Conservation (phyloP, 1,140 invertebrate species). For the Hirudo medicinalis region DNA sequence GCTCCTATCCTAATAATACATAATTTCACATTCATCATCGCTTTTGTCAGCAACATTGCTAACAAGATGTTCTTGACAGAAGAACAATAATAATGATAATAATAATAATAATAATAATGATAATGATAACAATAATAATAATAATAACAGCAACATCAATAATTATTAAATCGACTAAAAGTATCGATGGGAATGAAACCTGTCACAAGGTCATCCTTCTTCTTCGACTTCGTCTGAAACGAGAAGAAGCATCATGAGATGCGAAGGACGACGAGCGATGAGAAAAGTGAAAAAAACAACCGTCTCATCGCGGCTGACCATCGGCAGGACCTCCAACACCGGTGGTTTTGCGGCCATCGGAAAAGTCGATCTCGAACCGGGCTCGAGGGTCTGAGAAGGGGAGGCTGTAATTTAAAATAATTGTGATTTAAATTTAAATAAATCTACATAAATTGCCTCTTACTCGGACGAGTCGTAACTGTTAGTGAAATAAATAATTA, state of each 20-base stretch:
- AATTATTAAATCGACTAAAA: too few species aligned
- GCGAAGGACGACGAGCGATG: background rate
- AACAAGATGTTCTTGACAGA: too few species aligned
- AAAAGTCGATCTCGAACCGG: background rate
- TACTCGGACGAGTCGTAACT: too few species aligned
- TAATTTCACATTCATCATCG: too few species aligned
- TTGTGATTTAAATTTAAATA: background rate
- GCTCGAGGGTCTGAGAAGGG: background rate
- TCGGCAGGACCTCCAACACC: background rate
- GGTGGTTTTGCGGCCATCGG: background rate
- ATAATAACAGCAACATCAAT: background rate
- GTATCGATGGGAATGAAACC: too few species aligned
- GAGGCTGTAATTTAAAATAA: too few species aligned
- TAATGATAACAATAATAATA: background rate
- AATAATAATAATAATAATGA: background rate
- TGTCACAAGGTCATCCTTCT: too few species aligned
- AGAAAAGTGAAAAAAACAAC: background rate
- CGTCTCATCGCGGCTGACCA: background rate
- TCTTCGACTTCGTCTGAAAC: too few species aligned
- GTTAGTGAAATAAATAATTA: background rate
- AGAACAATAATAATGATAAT: too few species aligned
- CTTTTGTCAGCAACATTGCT: too few species aligned
- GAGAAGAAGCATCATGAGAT: background rate
- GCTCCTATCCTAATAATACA: too few species aligned
- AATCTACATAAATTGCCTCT: background rate